Percentiles rank a stretch among this genome's conserved stretches.
Evolutionary conservation across 2,888 invertebrate species (phyloP).

Genomic region (Oscheius sp.): DNA sequence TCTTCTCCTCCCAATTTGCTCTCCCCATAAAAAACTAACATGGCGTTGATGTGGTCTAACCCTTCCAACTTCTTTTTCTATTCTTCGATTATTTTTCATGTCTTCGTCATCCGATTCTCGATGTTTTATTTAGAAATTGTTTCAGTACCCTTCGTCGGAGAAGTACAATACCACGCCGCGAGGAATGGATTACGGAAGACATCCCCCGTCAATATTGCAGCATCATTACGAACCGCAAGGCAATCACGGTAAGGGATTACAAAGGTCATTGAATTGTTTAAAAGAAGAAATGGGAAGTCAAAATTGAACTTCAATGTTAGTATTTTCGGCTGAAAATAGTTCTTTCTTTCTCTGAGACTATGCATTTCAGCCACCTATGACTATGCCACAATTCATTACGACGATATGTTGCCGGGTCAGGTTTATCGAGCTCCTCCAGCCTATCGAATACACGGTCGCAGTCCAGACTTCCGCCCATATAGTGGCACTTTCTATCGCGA

Average conservation of each 20-base stretch:
- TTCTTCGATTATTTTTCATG: neutral
- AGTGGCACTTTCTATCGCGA: conserved; percentile 17
- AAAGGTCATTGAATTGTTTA: too few species aligned
- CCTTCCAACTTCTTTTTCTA: neutral
- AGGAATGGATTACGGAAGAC: conserved; percentile 32
- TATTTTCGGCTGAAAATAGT: neutral
- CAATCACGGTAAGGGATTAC: conserved; percentile 5
- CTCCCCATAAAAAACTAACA: neutral
- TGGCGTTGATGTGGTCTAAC: neutral
- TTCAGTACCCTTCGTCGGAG: conserved; percentile 52
- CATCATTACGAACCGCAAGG: conserved; percentile 45
- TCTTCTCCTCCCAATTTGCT: neutral
- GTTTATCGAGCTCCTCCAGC: conserved; percentile 43
- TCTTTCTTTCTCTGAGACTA: neutral
- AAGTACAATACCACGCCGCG: conserved; percentile 38
- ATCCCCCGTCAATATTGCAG: conserved; percentile 37
- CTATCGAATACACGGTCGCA: conserved; percentile 36
- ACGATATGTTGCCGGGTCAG: conserved; percentile 53
- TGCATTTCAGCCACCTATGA: conserved; percentile 47
- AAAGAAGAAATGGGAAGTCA: too few species aligned
- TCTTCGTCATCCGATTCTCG: neutral
- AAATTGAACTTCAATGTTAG: neutral
- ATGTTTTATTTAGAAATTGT: conserved; percentile 13
- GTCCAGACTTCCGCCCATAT: conserved; percentile 21
- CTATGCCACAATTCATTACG: conserved; percentile 62